These are phyloP conservation scores for Drosophila diplacantha DNA, from an alignment of 2,888 invertebrate genomes.

Conservation along the genomic window DNA sequence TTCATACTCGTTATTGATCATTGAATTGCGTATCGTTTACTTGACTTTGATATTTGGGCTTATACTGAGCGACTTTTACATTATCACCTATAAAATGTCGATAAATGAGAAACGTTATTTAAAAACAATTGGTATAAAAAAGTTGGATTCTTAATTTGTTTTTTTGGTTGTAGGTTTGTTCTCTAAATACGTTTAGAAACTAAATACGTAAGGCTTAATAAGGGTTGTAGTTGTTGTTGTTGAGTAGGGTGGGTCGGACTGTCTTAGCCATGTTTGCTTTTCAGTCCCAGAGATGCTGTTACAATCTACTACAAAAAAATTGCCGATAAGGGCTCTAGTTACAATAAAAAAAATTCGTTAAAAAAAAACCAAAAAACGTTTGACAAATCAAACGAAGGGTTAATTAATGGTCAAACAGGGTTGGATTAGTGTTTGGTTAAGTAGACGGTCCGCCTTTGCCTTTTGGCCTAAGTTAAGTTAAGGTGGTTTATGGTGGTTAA, in stretches of 20 bases:
- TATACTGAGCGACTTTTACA: slow-evolving; percentile 71
- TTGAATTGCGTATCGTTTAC: slow-evolving; percentile 71
- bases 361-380: slow-evolving; percentile 3
- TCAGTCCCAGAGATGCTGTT: slow-evolving; percentile 32
- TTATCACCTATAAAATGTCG: slow-evolving; percentile 76
- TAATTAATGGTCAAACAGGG: slow-evolving; percentile 11
- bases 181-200: slow-evolving; percentile 52
- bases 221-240: slow-evolving; percentile 2
- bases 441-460: slow-evolving; percentile 29
- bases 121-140: slow-evolving; percentile 56
- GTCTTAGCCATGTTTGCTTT: slow-evolving; percentile 18
- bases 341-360: background rate
- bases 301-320: slow-evolving; percentile 25
- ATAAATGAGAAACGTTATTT: slow-evolving; percentile 75
- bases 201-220: slow-evolving; percentile 36
- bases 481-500: slow-evolving; percentile 28
- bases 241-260: slow-evolving; percentile 16
- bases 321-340: slow-evolving; percentile 20
- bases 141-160: slow-evolving; percentile 45
- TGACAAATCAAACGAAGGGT: slow-evolving; percentile 18
- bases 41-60: slow-evolving; percentile 71
- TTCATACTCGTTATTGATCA: slow-evolving; percentile 67
- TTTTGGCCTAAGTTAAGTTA: slow-evolving; percentile 57
- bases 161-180: slow-evolving; percentile 24
- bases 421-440: slow-evolving; percentile 27